A percentile compares a stretch with the other conserved stretches of the same genome.
phyloP scores from a whole-genome alignment of 1,140 invertebrate genomes.

The Maniola jurtina region DNA sequence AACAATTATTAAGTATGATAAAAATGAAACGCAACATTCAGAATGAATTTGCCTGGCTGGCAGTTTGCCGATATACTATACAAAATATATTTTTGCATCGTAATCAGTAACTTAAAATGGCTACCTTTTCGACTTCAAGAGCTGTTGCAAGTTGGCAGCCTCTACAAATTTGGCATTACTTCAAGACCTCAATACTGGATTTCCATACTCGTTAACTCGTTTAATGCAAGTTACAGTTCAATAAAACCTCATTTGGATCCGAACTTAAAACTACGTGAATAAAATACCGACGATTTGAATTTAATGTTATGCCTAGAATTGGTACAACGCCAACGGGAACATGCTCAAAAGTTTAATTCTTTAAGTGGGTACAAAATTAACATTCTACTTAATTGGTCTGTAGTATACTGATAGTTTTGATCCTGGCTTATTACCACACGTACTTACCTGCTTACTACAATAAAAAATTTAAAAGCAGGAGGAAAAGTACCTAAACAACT shows the following conservation, averaged over 20 bases:
- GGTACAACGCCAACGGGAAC: neutral
- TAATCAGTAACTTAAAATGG: conserved; percentile 1
- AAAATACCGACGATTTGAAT: conserved; percentile 4
- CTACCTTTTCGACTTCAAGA: conserved; percentile 7
- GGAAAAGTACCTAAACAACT: too few species aligned
- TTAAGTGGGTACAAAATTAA: too few species aligned
- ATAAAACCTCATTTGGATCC: conserved; percentile 4
- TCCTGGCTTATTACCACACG: too few species aligned
- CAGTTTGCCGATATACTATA: neutral
- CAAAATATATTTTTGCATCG: neutral
- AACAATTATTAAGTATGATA: too few species aligned
- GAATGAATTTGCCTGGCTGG: neutral
- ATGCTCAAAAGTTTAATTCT: neutral
- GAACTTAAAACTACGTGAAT: conserved; percentile 1
- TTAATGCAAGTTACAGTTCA: conserved; percentile 10
- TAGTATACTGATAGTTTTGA: too few species aligned
- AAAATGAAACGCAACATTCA: too few species aligned
- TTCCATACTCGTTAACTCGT: conserved; percentile 11
- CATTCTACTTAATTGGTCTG: too few species aligned
- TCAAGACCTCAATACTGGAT: conserved; percentile 10
- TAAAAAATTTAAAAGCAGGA: too few species aligned
- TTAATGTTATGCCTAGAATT: conserved; percentile 2
- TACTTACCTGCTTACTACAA: too few species aligned
- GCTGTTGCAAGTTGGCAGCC: neutral
- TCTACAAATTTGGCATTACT: conserved; percentile 10